Evolutionary conservation across 2,888 invertebrate genomes (phyloP).

Genomic region (Oscheius sp.): DNA sequence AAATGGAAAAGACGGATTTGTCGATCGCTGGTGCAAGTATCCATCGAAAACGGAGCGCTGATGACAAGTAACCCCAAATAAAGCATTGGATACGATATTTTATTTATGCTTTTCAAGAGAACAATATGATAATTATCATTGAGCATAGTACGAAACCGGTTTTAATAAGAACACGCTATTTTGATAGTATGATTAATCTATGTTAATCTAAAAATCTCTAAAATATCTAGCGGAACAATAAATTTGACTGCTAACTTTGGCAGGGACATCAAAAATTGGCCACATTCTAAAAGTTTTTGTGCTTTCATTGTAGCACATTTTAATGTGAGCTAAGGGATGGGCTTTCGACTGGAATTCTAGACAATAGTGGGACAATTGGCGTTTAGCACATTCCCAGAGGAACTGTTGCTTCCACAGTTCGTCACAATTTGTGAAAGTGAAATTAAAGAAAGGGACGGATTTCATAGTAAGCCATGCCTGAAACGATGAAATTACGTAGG

Average conservation of each 20-base stretch:
- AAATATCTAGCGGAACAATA: slow-evolving; percentile 57
- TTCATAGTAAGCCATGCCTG: slow-evolving; percentile 53
- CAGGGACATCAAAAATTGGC: slow-evolving; percentile 58
- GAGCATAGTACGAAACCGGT: no score
- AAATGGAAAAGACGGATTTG: no score
- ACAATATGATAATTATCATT: neutral
- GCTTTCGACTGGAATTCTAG: slow-evolving; percentile 57
- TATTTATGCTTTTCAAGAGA: slow-evolving; percentile 21
- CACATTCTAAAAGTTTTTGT: slow-evolving; percentile 51
- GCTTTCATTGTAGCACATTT: slow-evolving; percentile 56
- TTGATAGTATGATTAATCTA: neutral
- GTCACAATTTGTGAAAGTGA: slow-evolving; percentile 49
- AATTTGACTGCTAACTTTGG: slow-evolving; percentile 51
- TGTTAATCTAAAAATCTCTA: slow-evolving; percentile 49
- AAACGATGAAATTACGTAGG: neutral
- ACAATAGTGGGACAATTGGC: slow-evolving; percentile 47
- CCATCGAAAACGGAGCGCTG: no score
- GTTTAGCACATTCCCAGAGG: slow-evolving; percentile 42
- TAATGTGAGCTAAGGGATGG: slow-evolving; percentile 53
- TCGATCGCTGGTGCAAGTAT: no score
- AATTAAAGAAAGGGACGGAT: slow-evolving; percentile 50
- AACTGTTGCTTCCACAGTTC: slow-evolving; percentile 51
- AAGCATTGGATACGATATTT: neutral
- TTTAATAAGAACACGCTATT: slow-evolving; percentile 1
- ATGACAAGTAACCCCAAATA: no score